Percentiles rank a stretch among this genome's conserved stretches.
Evolutionary conservation across 2,797 vertebrate genomes (phyloP).

Genomic region (Arrhamphus sclerolepis): DNA sequence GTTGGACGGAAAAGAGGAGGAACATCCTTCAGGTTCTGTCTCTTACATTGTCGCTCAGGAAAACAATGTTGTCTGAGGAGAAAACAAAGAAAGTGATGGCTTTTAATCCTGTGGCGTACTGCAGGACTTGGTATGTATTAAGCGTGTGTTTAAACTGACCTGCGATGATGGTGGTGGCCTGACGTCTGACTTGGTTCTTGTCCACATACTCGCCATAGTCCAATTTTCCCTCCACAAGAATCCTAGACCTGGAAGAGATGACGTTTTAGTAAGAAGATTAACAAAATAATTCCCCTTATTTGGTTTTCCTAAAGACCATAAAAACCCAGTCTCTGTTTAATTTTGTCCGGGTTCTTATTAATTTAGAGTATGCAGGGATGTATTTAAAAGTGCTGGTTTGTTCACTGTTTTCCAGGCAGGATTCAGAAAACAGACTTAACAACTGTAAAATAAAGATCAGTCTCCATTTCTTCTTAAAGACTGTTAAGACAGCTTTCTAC

Average conservation of each 20-base stretch:
- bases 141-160: conserved; percentile 75
- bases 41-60: conserved; percentile 86
- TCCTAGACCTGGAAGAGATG: conserved; percentile 80
- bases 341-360: no score
- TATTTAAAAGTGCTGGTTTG: no score
- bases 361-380: no score
- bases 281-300: no score
- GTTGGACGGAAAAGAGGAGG: background rate
- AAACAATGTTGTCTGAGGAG: conserved; percentile 91
- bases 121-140: rapidly evolving
- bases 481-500: no score
- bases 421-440: no score
- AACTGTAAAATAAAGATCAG: no score
- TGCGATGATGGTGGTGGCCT: conserved; percentile 96
- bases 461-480: no score
- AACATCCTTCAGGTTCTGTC: conserved; percentile 80
- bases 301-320: no score
- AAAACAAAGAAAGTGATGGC: background rate
- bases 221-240: conserved; percentile 94
- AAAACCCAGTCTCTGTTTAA: background rate
- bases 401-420: no score
- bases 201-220: conserved; percentile 97
- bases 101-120: background rate
- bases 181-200: conserved; percentile 93
- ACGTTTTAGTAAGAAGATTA: background rate